Base-by-base conservation (phyloP, 1,140 invertebrate species). In the Drusus annulatus region DNA sequence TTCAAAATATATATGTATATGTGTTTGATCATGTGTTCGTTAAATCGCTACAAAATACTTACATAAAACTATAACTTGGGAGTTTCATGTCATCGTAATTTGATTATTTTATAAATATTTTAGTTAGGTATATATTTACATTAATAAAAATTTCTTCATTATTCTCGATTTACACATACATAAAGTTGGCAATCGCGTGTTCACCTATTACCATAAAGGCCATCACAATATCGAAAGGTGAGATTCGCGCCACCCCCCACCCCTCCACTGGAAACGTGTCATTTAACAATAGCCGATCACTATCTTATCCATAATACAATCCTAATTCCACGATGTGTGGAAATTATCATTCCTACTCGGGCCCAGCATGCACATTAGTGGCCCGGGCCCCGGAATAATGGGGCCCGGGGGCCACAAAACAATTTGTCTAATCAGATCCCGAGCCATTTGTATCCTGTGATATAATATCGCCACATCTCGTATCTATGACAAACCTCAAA, bases 281-380 rank as follows among this genome's bases (percentile, higher is more conserved):
- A 89, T 89, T 89, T 89, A 88, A 88, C 87, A 86, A 85, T 81
- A 50, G 68, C 69, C 81, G 88, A 90, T 90, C 58, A 87, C 16
- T 81, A 90, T 90, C 89, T 89, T 87, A 88, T 90, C 88, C 85
- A 68, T 23, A 60, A 71, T 76, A 36, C 79, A 84, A 87, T 88
- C 87, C 87, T 89, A 89, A 89, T 89, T 74, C 84, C 85, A 84
- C 84, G 85, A 89, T 86, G 88, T 90, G 88, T 89, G 87, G 87
- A 88, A 89, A 90, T 90, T 89, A 90, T 88, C 88, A 86, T 80
- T 80, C 79, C 73, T 60, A 68, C 79, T 73, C 60, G 73, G 62
- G 23, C 79, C 73, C 15, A 19, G 23, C 60, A 73, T 60, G 36
- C 56, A 21, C 60, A 80, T 80, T 80, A 76, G 79, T 68, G 16